Evolutionary conservation across 2,888 invertebrate genomes (phyloP).

Genomic region (Drosophila quasianomalipes): DNA sequence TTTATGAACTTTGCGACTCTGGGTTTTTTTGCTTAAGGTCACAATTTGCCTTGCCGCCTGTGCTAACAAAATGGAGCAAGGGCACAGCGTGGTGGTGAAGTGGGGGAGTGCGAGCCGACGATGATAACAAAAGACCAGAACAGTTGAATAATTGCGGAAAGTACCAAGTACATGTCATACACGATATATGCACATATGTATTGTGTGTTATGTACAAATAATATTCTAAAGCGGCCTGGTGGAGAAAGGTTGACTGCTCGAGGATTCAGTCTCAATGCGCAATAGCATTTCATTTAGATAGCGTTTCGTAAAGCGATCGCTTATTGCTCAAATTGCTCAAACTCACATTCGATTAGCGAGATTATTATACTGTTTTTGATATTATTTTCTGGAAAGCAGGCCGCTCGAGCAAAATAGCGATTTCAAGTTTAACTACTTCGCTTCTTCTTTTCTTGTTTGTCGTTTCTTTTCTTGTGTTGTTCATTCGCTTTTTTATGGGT

Average conservation of each 20-base stretch:
- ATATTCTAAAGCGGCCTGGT: neutral
- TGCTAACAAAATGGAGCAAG: slow-evolving; percentile 26
- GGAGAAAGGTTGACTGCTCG: neutral
- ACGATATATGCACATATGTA: neutral
- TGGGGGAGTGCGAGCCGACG: too few relatives aligned
- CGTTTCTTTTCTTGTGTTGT: slow-evolving; percentile 1
- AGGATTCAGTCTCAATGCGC: slow-evolving; percentile 33
- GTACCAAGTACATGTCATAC: slow-evolving; percentile 1
- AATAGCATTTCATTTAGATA: slow-evolving; percentile 10
- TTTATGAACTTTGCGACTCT: slow-evolving; percentile 68
- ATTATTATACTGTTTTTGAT: slow-evolving; percentile 22
- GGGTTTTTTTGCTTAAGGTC: slow-evolving; percentile 62
- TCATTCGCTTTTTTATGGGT: slow-evolving; percentile 13
- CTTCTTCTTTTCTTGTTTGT: slow-evolving; percentile 14
- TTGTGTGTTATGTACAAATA: neutral
- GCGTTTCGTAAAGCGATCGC: slow-evolving; percentile 26
- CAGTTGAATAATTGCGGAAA: slow-evolving; percentile 32
- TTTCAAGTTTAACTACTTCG: slow-evolving; percentile 61
- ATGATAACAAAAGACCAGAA: slow-evolving; percentile 23
- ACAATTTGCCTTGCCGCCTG: slow-evolving; percentile 39
- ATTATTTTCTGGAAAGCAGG: slow-evolving; percentile 32
- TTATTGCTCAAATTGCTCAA: slow-evolving; percentile 35
- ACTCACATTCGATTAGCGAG: slow-evolving; percentile 52
- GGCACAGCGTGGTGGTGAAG: neutral
- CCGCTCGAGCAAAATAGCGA: slow-evolving; percentile 20